Evolutionary conservation across 2,888 invertebrate genomes (phyloP), one percentile per base, ranked within the genome.

Genomic region (Mimumesa dahlbomi): DNA sequence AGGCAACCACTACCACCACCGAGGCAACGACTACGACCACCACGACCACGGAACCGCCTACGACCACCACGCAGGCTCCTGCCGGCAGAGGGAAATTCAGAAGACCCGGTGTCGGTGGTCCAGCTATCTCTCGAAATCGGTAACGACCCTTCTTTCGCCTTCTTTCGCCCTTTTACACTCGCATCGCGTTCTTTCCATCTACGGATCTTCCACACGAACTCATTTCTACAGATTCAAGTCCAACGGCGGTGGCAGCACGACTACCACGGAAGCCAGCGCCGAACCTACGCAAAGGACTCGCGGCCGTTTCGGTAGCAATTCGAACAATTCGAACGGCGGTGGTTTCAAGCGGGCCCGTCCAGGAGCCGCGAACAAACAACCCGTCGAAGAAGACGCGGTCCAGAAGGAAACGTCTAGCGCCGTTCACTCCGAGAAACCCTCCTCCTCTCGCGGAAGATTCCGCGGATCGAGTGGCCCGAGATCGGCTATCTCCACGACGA

Each of bases 11-110:
- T 1, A 88, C 87, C 4, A 87, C 92, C 38, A 92, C 92, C 69
- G 90, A 91, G 6, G 90, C 50, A 88, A 89, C 91, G 7, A 75
- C 83, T 0, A 79, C 78, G 0, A 78, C 83, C 0, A 77, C 78
- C 0, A 91, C 92, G 0, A 91, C 92, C 0, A 90, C 92, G 0
- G 90, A 91, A 2, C 89, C 92, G 0, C 91, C 93, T 0, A 90
- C 92, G 0, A 91, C 92, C 0, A 91, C 92, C 0, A 82, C 88
- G 0, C 85, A 89, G 54, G 63, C 7, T 54, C 87, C 68, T 71
- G 82, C 7, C 70, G 90, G 75, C 65, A 83, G 87, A 62, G 82
- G 80, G 72, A 87, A 87, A 82, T 87, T 82, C 82, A 61, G 84
- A 29, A 62, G 87, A 62, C 82, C 81, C 1, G 85, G 84, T 3